These are phyloP conservation scores for Grallaria varia DNA, from an alignment of 2,113 vertebrate species.

Conservation along the genomic window DNA sequence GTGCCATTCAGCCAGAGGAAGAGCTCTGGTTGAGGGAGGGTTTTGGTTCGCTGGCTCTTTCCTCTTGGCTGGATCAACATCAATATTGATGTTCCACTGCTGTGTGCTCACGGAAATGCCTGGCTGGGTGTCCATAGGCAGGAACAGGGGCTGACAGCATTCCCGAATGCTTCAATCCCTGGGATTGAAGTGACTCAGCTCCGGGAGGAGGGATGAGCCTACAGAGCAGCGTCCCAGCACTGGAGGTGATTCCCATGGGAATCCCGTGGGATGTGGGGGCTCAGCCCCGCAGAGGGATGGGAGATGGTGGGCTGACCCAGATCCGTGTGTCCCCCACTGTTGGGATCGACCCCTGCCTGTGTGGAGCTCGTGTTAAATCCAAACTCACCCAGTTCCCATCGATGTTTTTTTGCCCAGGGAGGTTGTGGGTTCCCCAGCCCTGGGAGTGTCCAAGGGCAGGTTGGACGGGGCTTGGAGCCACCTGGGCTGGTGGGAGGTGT, in stretches of 20 bases:
- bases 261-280: background rate
- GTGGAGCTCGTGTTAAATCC: background rate
- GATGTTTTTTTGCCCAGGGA: too few species aligned
- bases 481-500: background rate
- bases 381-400: accelerated
- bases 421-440: background rate
- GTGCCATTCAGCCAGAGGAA: background rate
- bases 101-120: background rate
- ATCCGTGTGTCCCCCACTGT: accelerated
- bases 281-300: accelerated
- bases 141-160: too few species aligned
- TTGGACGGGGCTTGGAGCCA: background rate
- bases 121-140: accelerated
- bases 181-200: accelerated
- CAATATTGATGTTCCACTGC: background rate
- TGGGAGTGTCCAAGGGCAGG: background rate
- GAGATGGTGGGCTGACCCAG: background rate
- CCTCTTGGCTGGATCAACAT: background rate
- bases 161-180: background rate
- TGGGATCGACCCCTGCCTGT: too few species aligned
- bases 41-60: background rate
- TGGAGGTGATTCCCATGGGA: background rate
- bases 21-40: background rate
- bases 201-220: accelerated
- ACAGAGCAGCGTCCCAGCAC: background rate